Evolutionary conservation across 1,140 invertebrate genomes (phyloP).

Genomic region (Thaumetopoea pityocampa): DNA sequence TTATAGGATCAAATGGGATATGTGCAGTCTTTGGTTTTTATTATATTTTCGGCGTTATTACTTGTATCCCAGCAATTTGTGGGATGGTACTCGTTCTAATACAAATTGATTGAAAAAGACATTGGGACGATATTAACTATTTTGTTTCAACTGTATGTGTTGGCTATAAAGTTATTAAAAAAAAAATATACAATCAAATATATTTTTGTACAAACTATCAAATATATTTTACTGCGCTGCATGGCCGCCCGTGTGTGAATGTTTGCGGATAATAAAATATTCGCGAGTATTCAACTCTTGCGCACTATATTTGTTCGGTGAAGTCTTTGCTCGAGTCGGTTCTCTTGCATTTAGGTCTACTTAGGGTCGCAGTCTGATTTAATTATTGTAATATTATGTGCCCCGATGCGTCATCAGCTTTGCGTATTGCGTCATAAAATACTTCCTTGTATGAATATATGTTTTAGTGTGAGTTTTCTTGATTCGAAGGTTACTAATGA

Average conservation of each 20-base stretch:
- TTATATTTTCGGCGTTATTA: no score
- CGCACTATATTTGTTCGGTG: constrained; percentile 54
- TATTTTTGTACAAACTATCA: constrained; percentile 9
- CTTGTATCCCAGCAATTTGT: no score
- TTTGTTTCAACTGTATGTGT: not conserved
- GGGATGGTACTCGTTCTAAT: no score
- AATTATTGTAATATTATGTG: constrained; percentile 12
- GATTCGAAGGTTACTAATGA: no score
- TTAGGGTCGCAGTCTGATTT: constrained; percentile 12
- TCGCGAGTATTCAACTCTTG: constrained; percentile 56
- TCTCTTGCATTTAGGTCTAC: constrained; percentile 13
- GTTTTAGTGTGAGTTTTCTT: no score
- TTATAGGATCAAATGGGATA: no score
- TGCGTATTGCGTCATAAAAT: constrained; percentile 9
- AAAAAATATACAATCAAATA: constrained; percentile 5
- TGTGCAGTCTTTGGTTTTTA: no score
- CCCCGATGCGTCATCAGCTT: no score
- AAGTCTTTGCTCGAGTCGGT: constrained; percentile 37
- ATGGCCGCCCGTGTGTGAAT: constrained; percentile 24
- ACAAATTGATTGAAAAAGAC: no score
- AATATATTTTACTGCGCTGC: constrained; percentile 13
- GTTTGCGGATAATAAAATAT: constrained; percentile 60
- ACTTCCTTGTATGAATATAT: no score
- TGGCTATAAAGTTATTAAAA: not conserved
- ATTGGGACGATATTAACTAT: no score